Evolutionary conservation across 2,888 invertebrate species (phyloP).

Genomic region (Eupithecia tripunctaria): DNA sequence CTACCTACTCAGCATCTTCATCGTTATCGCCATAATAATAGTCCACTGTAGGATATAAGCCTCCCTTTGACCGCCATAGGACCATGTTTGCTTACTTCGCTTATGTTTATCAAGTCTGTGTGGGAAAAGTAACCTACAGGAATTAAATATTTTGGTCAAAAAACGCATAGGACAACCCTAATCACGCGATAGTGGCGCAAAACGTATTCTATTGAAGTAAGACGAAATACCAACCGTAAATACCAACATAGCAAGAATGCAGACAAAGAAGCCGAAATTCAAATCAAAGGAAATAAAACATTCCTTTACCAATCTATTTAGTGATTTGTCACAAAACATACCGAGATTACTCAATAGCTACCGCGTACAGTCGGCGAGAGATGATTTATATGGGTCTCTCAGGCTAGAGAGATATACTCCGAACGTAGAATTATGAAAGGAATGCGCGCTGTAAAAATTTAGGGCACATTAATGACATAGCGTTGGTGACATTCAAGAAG

Average conservation of each 20-base stretch:
- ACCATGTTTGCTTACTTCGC: too few relatives aligned
- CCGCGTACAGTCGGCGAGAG: conserved; percentile 16
- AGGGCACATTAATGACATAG: not conserved
- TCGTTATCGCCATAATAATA: too few relatives aligned
- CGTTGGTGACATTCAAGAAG: not conserved
- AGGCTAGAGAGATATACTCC: not conserved
- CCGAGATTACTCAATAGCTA: conserved; percentile 38
- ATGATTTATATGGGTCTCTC: not conserved
- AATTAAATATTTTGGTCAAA: not conserved
- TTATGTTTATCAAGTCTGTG: too few relatives aligned
- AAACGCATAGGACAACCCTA: not conserved
- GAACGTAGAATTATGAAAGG: not conserved
- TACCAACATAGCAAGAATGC: conserved; percentile 12
- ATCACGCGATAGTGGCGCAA: not conserved
- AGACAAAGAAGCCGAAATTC: conserved; percentile 39
- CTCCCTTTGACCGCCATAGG: too few relatives aligned
- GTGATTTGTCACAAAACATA: conserved; percentile 38
- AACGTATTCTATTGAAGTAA: not conserved
- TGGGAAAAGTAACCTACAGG: too few relatives aligned
- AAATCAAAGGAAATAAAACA: conserved; percentile 41
- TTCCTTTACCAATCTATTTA: conserved; percentile 47
- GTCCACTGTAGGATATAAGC: too few relatives aligned
- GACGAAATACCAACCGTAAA: not conserved
- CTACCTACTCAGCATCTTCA: too few relatives aligned
- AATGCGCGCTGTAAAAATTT: not conserved